These are phyloP conservation scores for Eristalis intricaria DNA, from an alignment of 2,888 invertebrate species.

Conservation along the genomic window DNA sequence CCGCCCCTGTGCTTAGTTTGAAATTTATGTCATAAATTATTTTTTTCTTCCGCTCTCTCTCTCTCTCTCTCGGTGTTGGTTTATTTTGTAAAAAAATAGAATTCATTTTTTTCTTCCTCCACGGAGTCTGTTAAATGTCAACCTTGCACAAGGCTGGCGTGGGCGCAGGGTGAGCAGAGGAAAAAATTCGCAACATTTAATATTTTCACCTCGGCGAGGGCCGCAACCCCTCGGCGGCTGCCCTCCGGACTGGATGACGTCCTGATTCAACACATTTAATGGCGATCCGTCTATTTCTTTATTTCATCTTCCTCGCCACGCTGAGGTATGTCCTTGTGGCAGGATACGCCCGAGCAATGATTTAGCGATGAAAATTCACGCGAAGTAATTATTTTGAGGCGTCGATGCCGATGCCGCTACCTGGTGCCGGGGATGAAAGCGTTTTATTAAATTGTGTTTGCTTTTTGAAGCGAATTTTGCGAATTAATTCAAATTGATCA, in stretches of 20 bases:
- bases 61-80: neutral
- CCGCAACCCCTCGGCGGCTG: neutral
- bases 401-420: conserved; percentile 21
- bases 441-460: conserved; percentile 20
- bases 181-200: conserved; percentile 48
- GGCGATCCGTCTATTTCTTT: conserved; percentile 10
- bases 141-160: conserved; percentile 24
- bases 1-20: conserved; percentile 25
- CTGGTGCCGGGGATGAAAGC: conserved; percentile 30
- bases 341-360: conserved; percentile 8
- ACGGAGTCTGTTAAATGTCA: conserved; percentile 51
- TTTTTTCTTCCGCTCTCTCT: neutral
- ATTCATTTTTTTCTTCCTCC: conserved; percentile 23
- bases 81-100: conserved; percentile 19
- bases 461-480: neutral
- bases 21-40: conserved; percentile 64
- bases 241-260: neutral
- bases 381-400: conserved; percentile 54
- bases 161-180: neutral
- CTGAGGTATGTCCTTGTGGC: neutral
- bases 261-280: conserved; percentile 32
- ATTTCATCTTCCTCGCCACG: neutral
- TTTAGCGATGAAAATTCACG: conserved; percentile 55
- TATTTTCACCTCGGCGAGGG: neutral
- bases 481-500: conserved; percentile 57